A percentile compares a stretch with the other conserved stretches of the same genome.
Evolutionary conservation across 2,888 invertebrate genomes (phyloP).

Genomic region (Drosophila fulvimacula): DNA sequence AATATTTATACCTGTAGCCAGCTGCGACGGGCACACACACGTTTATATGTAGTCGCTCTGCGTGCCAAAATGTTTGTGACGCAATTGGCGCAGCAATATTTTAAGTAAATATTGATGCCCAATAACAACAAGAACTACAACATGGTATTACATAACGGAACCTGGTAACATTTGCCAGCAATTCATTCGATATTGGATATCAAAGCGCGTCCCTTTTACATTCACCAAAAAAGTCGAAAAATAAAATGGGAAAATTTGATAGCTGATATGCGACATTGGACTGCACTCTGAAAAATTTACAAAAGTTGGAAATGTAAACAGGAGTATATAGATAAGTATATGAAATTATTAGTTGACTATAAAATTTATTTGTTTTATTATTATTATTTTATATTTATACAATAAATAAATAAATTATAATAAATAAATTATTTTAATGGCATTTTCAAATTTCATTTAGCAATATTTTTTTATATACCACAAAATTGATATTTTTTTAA

Average conservation of each 20-base stretch:
- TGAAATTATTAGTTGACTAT: background rate
- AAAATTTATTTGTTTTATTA: too few species aligned
- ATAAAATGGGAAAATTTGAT: background rate
- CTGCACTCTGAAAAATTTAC: background rate
- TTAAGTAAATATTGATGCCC: slow-evolving; percentile 66
- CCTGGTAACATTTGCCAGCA: slow-evolving; percentile 38
- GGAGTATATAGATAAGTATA: background rate
- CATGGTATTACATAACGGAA: slow-evolving; percentile 13
- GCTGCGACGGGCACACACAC: slow-evolving; percentile 22
- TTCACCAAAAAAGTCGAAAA: slow-evolving; percentile 1
- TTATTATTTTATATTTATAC: too few species aligned
- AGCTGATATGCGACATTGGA: background rate
- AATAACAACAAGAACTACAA: slow-evolving; percentile 23
- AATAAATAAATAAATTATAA: too few species aligned
- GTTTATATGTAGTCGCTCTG: slow-evolving; percentile 4
- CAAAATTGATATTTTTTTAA: too few species aligned
- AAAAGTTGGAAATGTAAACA: background rate
- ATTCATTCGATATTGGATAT: slow-evolving; percentile 38
- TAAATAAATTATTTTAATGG: too few species aligned
- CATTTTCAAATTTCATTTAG: too few species aligned
- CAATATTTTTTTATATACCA: too few species aligned
- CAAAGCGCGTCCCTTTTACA: slow-evolving; percentile 19
- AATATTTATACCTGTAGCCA: slow-evolving; percentile 65
- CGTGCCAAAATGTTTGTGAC: slow-evolving; percentile 40
- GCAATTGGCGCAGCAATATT: slow-evolving; percentile 63